Evolutionary conservation across 2,888 invertebrate genomes (phyloP).

Genomic region (Psococerastis gibbosa): DNA sequence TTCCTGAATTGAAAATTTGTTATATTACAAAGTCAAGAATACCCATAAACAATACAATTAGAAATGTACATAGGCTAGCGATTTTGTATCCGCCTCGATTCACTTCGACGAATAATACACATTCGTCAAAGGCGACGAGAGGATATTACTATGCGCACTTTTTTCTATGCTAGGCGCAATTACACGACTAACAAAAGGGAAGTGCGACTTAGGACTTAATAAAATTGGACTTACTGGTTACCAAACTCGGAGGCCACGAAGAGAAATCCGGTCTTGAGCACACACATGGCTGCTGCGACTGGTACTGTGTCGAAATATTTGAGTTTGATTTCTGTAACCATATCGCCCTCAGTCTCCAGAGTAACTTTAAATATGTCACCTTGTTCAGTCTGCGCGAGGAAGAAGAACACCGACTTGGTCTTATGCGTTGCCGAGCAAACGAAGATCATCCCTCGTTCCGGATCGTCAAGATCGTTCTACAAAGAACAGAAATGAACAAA

Average conservation of each 20-base stretch:
- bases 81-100: not conserved
- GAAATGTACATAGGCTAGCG: not conserved
- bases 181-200: too few relatives aligned
- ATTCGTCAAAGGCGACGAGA: not conserved
- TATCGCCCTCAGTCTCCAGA: constrained; percentile 90
- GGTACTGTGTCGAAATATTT: constrained; percentile 99
- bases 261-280: constrained; percentile 93
- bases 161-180: too few relatives aligned
- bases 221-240: constrained; percentile 98
- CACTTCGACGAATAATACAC: not conserved
- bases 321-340: constrained; percentile 94
- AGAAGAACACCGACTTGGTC: constrained; percentile 99
- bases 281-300: constrained; percentile 91
- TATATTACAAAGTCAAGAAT: too few relatives aligned
- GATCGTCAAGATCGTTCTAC: constrained; percentile 92
- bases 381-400: constrained; percentile 96
- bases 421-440: constrained; percentile 98
- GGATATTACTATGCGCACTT: not conserved
- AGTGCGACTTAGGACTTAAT: too few relatives aligned
- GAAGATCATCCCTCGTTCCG: constrained; percentile 97
- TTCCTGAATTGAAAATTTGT: too few relatives aligned
- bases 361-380: constrained; percentile 95
- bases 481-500: constrained; percentile 15
- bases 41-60: constrained; percentile 2
- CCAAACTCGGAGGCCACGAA: constrained; percentile 99